phyloP scores from a whole-genome alignment of 1,140 invertebrate genomes.

The Dinoponera quadriceps region DNA sequence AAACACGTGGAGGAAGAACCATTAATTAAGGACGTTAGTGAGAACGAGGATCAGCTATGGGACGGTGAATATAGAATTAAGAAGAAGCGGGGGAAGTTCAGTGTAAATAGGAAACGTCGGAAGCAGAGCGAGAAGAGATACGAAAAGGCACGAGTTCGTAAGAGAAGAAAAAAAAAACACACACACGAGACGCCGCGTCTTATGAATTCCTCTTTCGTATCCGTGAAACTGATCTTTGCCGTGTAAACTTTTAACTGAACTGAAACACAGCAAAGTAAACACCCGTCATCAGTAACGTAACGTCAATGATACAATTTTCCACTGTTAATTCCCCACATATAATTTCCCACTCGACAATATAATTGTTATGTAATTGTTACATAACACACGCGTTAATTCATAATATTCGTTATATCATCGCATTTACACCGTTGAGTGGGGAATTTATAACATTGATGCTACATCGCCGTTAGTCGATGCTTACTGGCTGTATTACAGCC shows the following conservation, averaged over 20 bases:
- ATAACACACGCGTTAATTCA: too few species aligned
- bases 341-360: too few species aligned
- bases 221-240: background rate
- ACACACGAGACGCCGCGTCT: background rate
- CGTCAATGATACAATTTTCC: too few species aligned
- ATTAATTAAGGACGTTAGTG: slow-evolving; percentile 31
- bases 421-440: too few species aligned
- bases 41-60: slow-evolving; percentile 55
- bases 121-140: slow-evolving; percentile 37
- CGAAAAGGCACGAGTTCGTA: slow-evolving; percentile 23
- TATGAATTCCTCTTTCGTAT: background rate
- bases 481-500: background rate
- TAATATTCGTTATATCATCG: too few species aligned
- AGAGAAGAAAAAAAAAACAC: too few species aligned
- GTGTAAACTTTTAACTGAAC: background rate
- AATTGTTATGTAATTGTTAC: too few species aligned
- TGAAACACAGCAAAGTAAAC: background rate
- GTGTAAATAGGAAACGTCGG: slow-evolving; percentile 39
- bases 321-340: too few species aligned
- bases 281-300: too few species aligned
- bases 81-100: slow-evolving; percentile 47
- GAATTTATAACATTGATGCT: too few species aligned
- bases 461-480: too few species aligned
- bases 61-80: slow-evolving; percentile 45
- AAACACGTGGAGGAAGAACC: slow-evolving; percentile 11